Base-by-base conservation (phyloP, 2,888 invertebrate genomes). In the Cepaea hortensis region DNA sequence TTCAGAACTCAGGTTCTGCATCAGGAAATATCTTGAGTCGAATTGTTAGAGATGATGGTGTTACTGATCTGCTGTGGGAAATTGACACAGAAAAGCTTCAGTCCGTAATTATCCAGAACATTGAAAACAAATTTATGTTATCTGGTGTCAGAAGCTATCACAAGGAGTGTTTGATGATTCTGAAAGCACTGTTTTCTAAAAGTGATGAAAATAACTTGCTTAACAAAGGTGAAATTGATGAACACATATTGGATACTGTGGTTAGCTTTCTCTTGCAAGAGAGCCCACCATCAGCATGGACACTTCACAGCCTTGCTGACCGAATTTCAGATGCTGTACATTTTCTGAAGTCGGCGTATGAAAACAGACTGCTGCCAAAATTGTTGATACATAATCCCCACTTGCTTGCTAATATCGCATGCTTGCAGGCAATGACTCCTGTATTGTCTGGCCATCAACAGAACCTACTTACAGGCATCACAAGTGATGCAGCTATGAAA, bases 371-470 rank as follows among this genome's bases (percentile, higher is more conserved):
- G 46, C 90, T 93, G 35, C 92, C 93, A 15, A 90, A 90, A 61
- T 92, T 92, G 87, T 90, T 91, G 76, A 72, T 92, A 4, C 90
- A 91, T 85, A 93, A 92, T 85, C 92, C 92, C 11, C 91, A 92
- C 79, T 88, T 93, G 7, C 68, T 88, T 48, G 90, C 90, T 61
- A 90, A 91, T 86, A 89, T 91, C 89, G 91, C 91, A 9, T 83
- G 88, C 82, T 79, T 92, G 55, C 87, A 90, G 62, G 80, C 87
- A 13, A 87, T 90, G 23, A 88, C 89, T 13, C 75, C 91, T 15
- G 80, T 93, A 48, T 80, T 84, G 13, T 85, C 89, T 72, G 90
- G 89, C 1, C 85, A 90, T 77, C 93, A 93, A 79, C 90, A 90
- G 20, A 92, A 93, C 81, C 76, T 93, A 50, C 81, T 93, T 73